A percentile compares a stretch with the other conserved stretches of the same genome.
Conservation (phyloP, 2,888 invertebrate genomes). For the Molanna angustata region DNA sequence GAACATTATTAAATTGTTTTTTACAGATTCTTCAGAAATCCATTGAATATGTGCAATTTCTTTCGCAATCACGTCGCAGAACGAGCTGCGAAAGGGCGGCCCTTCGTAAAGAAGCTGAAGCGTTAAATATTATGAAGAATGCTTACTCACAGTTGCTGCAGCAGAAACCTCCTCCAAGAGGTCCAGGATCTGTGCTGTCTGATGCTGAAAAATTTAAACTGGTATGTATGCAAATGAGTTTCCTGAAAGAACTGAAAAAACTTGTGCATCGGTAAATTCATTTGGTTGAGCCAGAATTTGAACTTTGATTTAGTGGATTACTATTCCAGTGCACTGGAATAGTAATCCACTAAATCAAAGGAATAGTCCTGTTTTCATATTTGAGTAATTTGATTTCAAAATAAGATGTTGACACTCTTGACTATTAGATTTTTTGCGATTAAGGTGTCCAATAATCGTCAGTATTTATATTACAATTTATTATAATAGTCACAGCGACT, state of each 20-base stretch:
- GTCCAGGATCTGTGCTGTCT: slow-evolving; percentile 83
- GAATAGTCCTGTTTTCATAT: no score
- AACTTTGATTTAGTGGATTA: no score
- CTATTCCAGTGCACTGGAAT: no score
- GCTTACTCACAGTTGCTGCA: slow-evolving; percentile 97
- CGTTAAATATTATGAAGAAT: slow-evolving; percentile 88
- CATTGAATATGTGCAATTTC: slow-evolving; percentile 89
- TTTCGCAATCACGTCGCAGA: slow-evolving; percentile 87
- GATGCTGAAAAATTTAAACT: slow-evolving; percentile 97
- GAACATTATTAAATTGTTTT: background rate
- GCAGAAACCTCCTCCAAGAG: slow-evolving; percentile 88
- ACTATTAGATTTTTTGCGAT: no score
- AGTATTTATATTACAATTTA: no score
- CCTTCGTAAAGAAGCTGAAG: slow-evolving; percentile 87
- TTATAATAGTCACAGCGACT: no score
- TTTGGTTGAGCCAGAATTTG: no score
- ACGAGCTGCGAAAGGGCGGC: slow-evolving; percentile 94
- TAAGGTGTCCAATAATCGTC: no score
- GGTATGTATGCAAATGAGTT: slow-evolving; percentile 41
- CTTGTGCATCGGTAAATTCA: no score
- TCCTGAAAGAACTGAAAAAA: slow-evolving; percentile 1
- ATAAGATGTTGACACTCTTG: no score
- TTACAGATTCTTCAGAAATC: slow-evolving; percentile 82
- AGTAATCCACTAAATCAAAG: no score
- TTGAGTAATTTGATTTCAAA: no score